phyloP scores from a whole-genome alignment of 2,888 invertebrate genomes.

The Diloba caeruleocephala region DNA sequence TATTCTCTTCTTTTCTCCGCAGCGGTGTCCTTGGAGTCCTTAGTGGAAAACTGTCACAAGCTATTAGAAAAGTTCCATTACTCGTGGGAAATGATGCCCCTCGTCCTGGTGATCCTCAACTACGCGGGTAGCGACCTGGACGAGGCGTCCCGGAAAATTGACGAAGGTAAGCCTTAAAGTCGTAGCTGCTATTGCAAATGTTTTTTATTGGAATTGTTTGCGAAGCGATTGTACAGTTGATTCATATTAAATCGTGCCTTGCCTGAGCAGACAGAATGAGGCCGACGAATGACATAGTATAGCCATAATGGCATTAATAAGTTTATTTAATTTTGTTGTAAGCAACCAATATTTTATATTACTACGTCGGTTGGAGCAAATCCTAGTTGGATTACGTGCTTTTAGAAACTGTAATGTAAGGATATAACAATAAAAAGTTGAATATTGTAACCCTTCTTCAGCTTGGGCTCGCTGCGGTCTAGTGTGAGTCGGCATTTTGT shows the following conservation, averaged over 20 bases:
- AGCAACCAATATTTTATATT: conserved; percentile 86
- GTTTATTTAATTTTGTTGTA: conserved; percentile 87
- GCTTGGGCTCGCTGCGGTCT: conserved; percentile 35
- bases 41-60: conserved; percentile 93
- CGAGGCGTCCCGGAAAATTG: conserved; percentile 93
- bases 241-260: conserved; percentile 8
- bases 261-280: too few species aligned
- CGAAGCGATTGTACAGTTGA: conserved; percentile 17
- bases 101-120: conserved; percentile 94
- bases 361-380: conserved; percentile 77
- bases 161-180: conserved; percentile 90
- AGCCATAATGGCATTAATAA: conserved; percentile 83
- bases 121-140: conserved; percentile 93
- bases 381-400: conserved; percentile 82
- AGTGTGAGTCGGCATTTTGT: conserved; percentile 2
- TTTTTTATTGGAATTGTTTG: conserved; percentile 3
- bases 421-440: conserved; percentile 79
- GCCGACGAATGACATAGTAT: too few species aligned
- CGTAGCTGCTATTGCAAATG: conserved; percentile 36
- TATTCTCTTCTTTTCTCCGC: conserved; percentile 58
- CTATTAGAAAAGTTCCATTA: conserved; percentile 93
- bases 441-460: too few species aligned
- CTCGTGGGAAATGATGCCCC: conserved; percentile 94
- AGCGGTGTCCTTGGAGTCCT: conserved; percentile 84
- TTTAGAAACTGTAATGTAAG: conserved; percentile 82